phyloP scores from a whole-genome alignment of 2,113 vertebrate species.

The Raja brachyura region DNA sequence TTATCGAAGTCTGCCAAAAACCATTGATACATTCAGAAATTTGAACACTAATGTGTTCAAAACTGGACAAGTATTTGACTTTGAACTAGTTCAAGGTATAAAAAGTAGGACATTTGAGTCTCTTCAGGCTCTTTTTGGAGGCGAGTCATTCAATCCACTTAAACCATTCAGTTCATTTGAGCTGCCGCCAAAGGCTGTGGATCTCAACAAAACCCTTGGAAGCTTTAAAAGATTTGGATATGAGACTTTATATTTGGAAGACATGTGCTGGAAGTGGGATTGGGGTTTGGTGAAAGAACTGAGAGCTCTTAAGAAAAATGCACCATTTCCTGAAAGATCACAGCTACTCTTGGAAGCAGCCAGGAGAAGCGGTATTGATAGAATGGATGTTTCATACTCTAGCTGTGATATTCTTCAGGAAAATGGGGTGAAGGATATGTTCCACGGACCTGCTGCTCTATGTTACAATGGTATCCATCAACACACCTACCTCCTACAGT shows the following conservation, averaged over 20 bases:
- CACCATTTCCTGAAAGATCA: constrained; percentile 34
- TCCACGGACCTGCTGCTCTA: constrained; percentile 42
- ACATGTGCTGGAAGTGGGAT: constrained; percentile 44
- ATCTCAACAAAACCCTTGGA: constrained; percentile 40
- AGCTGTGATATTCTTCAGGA: constrained; percentile 42
- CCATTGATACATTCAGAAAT: constrained; percentile 38
- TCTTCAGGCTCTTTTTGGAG: constrained; percentile 44
- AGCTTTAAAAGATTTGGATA: constrained; percentile 41
- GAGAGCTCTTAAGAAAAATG: constrained; percentile 40
- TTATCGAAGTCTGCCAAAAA: constrained; percentile 42
- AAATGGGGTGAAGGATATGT: constrained; percentile 42
- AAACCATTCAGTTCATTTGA: constrained; percentile 33
- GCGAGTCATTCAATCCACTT: constrained; percentile 23
- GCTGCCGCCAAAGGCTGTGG: constrained; percentile 33
- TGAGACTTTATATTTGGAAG: constrained; percentile 44
- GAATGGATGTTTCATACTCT: constrained; percentile 43
- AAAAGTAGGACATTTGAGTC: constrained; percentile 43
- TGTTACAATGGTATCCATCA: constrained; percentile 46
- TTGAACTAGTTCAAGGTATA: constrained; percentile 44
- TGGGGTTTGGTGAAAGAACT: constrained; percentile 45
- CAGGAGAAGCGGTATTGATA: constrained; percentile 40
- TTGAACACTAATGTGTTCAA: constrained; percentile 41
- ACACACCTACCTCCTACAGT: constrained; percentile 42
- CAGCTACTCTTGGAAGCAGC: constrained; percentile 41
- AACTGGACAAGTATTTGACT: constrained; percentile 42